Percentiles rank a stretch among this genome's conserved stretches.
These are phyloP conservation scores for Nemurella pictetii DNA, from an alignment of 2,888 invertebrate species.

Conservation along the genomic window DNA sequence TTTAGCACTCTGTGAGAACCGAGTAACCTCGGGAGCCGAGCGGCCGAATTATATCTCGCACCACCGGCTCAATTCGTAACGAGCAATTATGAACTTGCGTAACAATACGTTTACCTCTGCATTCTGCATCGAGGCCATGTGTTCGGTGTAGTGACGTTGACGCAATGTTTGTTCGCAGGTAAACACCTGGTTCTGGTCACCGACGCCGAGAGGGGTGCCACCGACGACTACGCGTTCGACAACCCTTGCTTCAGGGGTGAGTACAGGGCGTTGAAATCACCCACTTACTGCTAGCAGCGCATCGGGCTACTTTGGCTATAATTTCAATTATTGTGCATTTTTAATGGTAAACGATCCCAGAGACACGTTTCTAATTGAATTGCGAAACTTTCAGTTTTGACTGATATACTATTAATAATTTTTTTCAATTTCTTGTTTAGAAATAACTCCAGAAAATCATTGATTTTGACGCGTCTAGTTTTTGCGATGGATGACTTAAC, in stretches of 20 bases:
- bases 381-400: too few species aligned
- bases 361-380: too few species aligned
- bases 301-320: too few species aligned
- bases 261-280: constrained; percentile 9
- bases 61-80: not conserved
- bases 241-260: constrained; percentile 70
- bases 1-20: not conserved
- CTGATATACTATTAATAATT: too few species aligned
- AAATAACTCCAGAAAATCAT: too few species aligned
- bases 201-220: constrained; percentile 70
- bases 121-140: not conserved
- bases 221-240: constrained; percentile 75
- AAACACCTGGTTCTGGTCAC: constrained; percentile 73
- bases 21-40: not conserved
- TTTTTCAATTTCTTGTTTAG: too few species aligned
- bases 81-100: not conserved
- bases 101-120: not conserved
- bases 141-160: constrained; percentile 2
- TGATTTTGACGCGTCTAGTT: too few species aligned
- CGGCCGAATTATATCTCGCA: not conserved
- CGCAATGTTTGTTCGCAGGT: constrained; percentile 55
- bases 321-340: too few species aligned
- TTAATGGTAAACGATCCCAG: too few species aligned
- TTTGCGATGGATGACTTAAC: too few species aligned
- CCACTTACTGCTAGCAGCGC: not conserved